Evolutionary conservation across 2,888 invertebrate species (phyloP).

Genomic region (Acanthosoma haemorrhoidale): DNA sequence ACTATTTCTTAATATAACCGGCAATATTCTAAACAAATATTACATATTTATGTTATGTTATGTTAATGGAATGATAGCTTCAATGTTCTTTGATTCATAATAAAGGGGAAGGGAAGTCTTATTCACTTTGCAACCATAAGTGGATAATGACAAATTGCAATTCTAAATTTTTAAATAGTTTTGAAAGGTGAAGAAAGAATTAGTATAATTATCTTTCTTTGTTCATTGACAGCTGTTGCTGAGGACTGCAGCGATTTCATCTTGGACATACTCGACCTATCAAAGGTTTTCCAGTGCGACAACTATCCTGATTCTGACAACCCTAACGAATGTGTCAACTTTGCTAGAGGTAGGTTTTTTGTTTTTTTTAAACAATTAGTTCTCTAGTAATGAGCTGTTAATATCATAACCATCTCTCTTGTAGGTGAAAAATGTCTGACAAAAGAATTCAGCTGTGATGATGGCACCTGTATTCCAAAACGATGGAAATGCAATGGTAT

Average conservation of each 20-base stretch:
- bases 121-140: too few species aligned
- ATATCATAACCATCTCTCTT: constrained; percentile 6
- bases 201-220: too few species aligned
- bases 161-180: too few species aligned
- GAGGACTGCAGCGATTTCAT: constrained; percentile 59
- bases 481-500: constrained; percentile 55
- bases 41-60: too few species aligned
- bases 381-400: background rate
- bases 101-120: too few species aligned
- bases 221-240: constrained; percentile 60
- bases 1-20: too few species aligned
- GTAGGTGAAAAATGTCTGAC: constrained; percentile 49
- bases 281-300: constrained; percentile 56
- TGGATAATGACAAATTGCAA: too few species aligned
- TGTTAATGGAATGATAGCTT: too few species aligned
- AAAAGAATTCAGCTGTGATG: constrained; percentile 55
- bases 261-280: constrained; percentile 52
- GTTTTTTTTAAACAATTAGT: background rate
- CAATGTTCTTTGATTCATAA: too few species aligned
- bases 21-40: too few species aligned
- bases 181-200: too few species aligned
- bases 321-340: constrained; percentile 52
- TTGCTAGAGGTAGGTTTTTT: constrained; percentile 46
- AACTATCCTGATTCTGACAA: constrained; percentile 55
- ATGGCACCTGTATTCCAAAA: constrained; percentile 56